Evolutionary conservation across 2,888 invertebrate species (phyloP).

Genomic region (Dasypolia templi): DNA sequence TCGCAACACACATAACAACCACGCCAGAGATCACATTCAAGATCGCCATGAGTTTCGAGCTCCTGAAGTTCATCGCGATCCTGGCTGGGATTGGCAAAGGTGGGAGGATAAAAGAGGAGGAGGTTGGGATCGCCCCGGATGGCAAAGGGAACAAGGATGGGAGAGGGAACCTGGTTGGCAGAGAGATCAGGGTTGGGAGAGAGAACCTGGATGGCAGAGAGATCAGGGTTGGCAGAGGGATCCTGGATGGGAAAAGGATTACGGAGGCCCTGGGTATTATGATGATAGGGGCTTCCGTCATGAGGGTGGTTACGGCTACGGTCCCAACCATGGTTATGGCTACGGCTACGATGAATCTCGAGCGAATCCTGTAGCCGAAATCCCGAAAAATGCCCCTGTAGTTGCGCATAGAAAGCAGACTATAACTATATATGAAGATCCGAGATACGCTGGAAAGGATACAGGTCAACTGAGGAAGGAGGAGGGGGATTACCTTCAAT

Average conservation of each 20-base stretch:
- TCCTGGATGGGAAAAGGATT: constrained; percentile 79
- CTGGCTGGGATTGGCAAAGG: constrained; percentile 81
- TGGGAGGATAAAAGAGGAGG: constrained; percentile 76
- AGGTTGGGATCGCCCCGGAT: constrained; percentile 76
- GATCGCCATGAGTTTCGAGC: constrained; percentile 79
- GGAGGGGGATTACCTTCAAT: constrained; percentile 84
- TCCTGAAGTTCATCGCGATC: constrained; percentile 74
- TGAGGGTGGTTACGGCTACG: constrained; percentile 84
- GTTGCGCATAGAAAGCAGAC: constrained; percentile 87
- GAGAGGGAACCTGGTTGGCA: constrained; percentile 72
- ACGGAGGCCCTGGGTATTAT: constrained; percentile 85
- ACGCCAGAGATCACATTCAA: constrained; percentile 81
- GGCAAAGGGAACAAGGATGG: constrained; percentile 71
- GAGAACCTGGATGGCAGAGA: constrained; percentile 73
- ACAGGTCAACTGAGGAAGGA: constrained; percentile 82
- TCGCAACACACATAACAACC: constrained; percentile 81
- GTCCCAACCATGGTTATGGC: constrained; percentile 84
- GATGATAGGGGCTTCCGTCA: constrained; percentile 84
- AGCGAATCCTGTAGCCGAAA: constrained; percentile 79
- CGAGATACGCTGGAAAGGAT: constrained; percentile 84
- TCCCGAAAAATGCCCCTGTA: constrained; percentile 82
- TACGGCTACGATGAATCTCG: constrained; percentile 85
- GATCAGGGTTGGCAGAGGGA: constrained; percentile 74
- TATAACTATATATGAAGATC: constrained; percentile 89
- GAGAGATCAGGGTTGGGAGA: constrained; percentile 68